These are phyloP conservation scores for Acronicta aceris DNA, from an alignment of 2,888 invertebrate species.

Conservation along the genomic window DNA sequence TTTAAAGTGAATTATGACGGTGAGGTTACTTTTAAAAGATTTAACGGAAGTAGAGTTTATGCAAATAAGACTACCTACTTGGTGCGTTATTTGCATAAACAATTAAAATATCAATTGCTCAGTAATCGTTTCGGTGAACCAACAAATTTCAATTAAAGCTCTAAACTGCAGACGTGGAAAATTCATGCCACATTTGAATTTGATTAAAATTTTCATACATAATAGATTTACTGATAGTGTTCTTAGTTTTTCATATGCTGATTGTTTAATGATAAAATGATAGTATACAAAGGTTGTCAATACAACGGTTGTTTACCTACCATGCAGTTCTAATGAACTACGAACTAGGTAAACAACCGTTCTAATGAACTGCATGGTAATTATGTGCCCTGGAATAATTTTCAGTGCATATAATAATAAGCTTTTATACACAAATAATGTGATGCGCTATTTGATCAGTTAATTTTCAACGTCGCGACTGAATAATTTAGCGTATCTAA, in stretches of 20 bases:
- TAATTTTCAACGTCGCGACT: slow-evolving; percentile 57
- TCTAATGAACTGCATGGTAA: too few species aligned
- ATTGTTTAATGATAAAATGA: too few species aligned
- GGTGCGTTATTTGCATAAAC: slow-evolving; percentile 66
- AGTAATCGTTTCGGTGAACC: slow-evolving; percentile 69
- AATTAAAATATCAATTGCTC: slow-evolving; percentile 75
- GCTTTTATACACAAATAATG: slow-evolving; percentile 58
- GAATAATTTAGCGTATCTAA: slow-evolving; percentile 62
- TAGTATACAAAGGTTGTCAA: too few species aligned
- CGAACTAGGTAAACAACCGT: too few species aligned
- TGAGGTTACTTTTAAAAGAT: slow-evolving; percentile 14
- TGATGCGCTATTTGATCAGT: slow-evolving; percentile 60
- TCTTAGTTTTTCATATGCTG: too few species aligned
- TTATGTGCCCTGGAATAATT: too few species aligned
- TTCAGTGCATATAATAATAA: slow-evolving; percentile 56
- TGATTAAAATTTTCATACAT: slow-evolving; percentile 71
- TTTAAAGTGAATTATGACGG: slow-evolving; percentile 1
- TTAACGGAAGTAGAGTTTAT: slow-evolving; percentile 17
- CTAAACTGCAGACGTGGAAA: slow-evolving; percentile 71
- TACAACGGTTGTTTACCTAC: too few species aligned
- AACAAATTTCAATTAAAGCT: slow-evolving; percentile 75
- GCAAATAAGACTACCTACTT: slow-evolving; percentile 31
- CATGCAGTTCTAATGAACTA: too few species aligned
- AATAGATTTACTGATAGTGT: slow-evolving; percentile 43
- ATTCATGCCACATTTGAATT: slow-evolving; percentile 69